Base-by-base conservation (phyloP, 1,140 invertebrate genomes). In the Drosophila pruinosa region DNA sequence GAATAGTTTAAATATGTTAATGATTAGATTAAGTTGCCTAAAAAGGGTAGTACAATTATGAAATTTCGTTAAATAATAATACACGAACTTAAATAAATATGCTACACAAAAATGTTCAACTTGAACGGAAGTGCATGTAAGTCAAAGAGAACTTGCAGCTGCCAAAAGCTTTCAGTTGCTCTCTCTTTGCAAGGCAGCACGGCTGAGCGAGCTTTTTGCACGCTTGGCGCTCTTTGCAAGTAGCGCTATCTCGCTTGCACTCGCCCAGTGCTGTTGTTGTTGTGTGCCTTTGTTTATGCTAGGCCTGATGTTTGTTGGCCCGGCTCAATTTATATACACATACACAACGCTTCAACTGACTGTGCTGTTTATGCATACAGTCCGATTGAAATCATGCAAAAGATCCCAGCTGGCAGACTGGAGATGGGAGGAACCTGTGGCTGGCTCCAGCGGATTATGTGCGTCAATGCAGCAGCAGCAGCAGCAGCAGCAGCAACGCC, bases 201-300 rank as follows among this genome's bases (percentile, higher is more conserved):
- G 65, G 36, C 47, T 34, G 67, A 70, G 67, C 59, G 67, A 70
- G 67, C 67, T 70, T 70, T 69, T 50, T n/a, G 19, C 39, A 14
- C 26, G 6, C n/a, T 26, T 2, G 1, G 34, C 14, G 31, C 38
- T 57, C 38, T 41, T 14, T n/a, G 0, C 21, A 8, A 28, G 1
- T 58, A 41, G 14, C 10, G 36, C 45, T 43, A n/a, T 43, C 15
- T 56, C 7, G 12, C 24, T 45, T 5, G 8, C 61, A 5, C 34
- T 15, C 43, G 6, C 17, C 24, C 12, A n/a, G 1, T 19, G 3
- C n/a, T 7, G 7, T 14, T 15, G 2, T 19, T 58, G 26, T 28
- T 68, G 64, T 57, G 41, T 15, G 38, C 38, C n/a, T 72, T 72
- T 72, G 69, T 72, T 72, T 72, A 72, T 72, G 54, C 54, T 47